Evolutionary conservation across 1,140 invertebrate genomes (phyloP).

Genomic region (Copidosoma floridanum): DNA sequence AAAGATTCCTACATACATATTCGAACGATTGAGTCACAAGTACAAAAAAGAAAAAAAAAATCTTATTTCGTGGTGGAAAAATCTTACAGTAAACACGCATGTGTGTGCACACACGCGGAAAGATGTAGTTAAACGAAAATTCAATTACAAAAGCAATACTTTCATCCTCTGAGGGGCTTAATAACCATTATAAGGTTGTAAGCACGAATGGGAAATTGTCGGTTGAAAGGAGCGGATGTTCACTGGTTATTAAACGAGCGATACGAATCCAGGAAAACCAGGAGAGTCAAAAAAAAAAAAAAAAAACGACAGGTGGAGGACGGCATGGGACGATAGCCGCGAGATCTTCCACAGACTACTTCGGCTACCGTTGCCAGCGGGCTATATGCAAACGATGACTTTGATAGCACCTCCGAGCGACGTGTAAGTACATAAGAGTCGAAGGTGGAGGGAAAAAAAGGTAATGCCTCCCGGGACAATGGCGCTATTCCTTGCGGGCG

Average conservation of each 20-base stretch:
- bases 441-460: not conserved
- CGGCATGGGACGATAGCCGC: not conserved
- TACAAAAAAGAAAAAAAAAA: no score
- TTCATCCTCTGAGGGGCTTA: no score
- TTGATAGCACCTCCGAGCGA: slow-evolving; percentile 28
- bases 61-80: no score
- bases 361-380: slow-evolving; percentile 28
- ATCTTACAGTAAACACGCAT: no score
- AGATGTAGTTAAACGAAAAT: no score
- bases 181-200: not conserved
- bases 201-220: slow-evolving; percentile 22
- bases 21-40: no score
- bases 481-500: no score
- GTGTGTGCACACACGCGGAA: no score
- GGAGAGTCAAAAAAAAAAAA: not conserved
- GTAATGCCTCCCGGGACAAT: slow-evolving; percentile 27
- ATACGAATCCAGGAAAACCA: slow-evolving; percentile 23
- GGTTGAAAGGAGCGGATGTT: slow-evolving; percentile 38
- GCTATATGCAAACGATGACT: slow-evolving; percentile 35
- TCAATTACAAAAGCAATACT: no score
- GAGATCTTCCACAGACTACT: slow-evolving; percentile 18
- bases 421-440: not conserved
- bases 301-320: not conserved
- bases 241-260: slow-evolving; percentile 40
- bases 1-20: no score